A percentile compares a stretch with the other conserved stretches of the same genome.
phyloP scores from a whole-genome alignment of 2,888 invertebrate genomes.

The Lasioglossum vierecki region DNA sequence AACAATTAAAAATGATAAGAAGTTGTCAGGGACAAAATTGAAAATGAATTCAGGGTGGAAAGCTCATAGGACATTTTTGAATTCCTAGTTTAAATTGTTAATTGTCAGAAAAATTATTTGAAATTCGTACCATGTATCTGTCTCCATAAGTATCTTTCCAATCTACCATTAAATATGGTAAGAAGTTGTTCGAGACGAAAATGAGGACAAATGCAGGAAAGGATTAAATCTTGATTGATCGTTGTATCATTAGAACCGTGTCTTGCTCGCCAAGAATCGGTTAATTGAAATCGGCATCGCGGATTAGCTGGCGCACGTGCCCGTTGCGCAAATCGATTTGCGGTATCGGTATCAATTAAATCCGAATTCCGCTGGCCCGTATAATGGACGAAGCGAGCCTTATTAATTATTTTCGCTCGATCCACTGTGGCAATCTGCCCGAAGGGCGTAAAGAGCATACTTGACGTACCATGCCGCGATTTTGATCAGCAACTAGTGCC shows the following conservation, averaged over 20 bases:
- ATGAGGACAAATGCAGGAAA: neutral
- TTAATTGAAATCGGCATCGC: conserved; percentile 1
- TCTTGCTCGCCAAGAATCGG: neutral
- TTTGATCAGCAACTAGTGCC: conserved; percentile 56
- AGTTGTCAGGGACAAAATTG: no score
- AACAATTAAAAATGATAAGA: no score
- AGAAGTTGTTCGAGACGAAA: no score
- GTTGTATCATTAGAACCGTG: neutral
- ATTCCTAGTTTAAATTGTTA: no score
- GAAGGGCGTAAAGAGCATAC: conserved; percentile 35
- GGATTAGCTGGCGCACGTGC: conserved; percentile 22
- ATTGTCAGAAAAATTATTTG: no score
- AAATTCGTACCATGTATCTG: no score
- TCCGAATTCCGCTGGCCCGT: conserved; percentile 41
- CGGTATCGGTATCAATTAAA: conserved; percentile 57
- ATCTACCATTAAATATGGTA: no score
- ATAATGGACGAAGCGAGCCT: conserved; percentile 43
- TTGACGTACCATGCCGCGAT: conserved; percentile 17
- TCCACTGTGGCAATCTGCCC: conserved; percentile 54
- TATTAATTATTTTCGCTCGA: conserved; percentile 66
- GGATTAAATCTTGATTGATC: neutral
- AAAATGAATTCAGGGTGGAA: no score
- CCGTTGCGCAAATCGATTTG: conserved; percentile 34
- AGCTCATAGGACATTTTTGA: no score
- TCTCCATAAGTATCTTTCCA: no score